Base-by-base conservation (phyloP, 2,113 vertebrate genomes). In the Theristicus caerulescens region DNA sequence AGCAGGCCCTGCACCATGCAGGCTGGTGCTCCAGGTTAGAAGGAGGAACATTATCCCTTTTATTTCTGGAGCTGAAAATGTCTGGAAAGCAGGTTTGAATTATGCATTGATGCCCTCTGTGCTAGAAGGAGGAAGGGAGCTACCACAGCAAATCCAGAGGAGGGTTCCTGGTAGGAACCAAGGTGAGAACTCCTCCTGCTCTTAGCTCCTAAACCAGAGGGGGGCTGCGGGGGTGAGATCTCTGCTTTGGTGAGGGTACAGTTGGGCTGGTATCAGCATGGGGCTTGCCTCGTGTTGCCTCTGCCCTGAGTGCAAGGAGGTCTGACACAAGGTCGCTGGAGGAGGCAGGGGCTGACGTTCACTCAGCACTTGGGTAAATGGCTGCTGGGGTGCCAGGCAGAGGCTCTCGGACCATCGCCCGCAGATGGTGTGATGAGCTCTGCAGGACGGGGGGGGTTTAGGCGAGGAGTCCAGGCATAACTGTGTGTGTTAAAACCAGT, bases 271-370 rank as follows among this genome's bases (percentile, higher is more conserved):
- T 65, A 40, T 62, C 32, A 42, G 47, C 42, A 5, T 1, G 1
- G 57, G 67, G 49, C 40, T 90, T 81, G 82, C 87, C 90, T 55
- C 26, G 3, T n/a, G 12, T 44, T 88, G 83, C 32, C 94, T 64
- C 93, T 93, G 89, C 85, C 85, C 78, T 36, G 34, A 90, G 93
- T 13, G 4, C 69, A n/a, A 91, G 89, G 72, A 61, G 96, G 89
- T 94, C 92, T 95, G 96, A 69, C 40, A 24, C 13, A 1, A 83
- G 51, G n/a, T 49, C 7, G 1, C 70, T n/a, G 76, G 20, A 51
- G 66, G 47, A 91, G 66, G 46, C 76, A 71, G 59, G 44, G 78
- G 38, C 58, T 46, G 69, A 11, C 2, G 3, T 69, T 86, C 36
- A 34, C 73, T 40, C 4, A 54, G 52, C 16, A 3, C 6, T 15